A percentile compares a stretch with the other conserved stretches of the same genome.
These are phyloP conservation scores for Lochmaea capreae DNA, from an alignment of 2,888 invertebrate species.

Conservation along the genomic window DNA sequence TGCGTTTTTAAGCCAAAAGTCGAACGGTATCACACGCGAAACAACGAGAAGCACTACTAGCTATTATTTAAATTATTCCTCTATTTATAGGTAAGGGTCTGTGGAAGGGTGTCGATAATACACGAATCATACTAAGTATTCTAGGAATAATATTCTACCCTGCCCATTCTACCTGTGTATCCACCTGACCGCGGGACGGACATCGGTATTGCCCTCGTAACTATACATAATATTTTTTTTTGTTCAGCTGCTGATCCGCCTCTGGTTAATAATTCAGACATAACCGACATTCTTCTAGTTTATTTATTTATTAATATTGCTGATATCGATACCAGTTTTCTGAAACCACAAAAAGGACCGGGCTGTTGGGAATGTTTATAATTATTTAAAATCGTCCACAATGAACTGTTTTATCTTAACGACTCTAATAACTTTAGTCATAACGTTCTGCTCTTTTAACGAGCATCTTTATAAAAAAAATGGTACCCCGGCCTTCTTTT, in stretches of 20 bases:
- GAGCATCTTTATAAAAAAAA: background rate
- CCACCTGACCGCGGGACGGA: no score
- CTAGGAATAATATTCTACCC: no score
- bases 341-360: slow-evolving; percentile 13
- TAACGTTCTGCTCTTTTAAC: background rate
- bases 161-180: no score
- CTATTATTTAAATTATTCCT: no score
- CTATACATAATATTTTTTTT: no score
- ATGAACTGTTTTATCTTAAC: slow-evolving; percentile 13
- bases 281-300: slow-evolving; percentile 31
- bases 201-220: no score
- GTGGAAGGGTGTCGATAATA: no score
- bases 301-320: slow-evolving; percentile 44
- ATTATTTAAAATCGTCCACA: slow-evolving; percentile 16
- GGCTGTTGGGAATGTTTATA: slow-evolving; percentile 22
- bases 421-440: slow-evolving; percentile 5
- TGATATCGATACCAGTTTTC: slow-evolving; percentile 28
- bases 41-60: no score
- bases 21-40: no score
- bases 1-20: no score
- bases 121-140: no score
- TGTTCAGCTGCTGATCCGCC: background rate
- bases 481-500: background rate
- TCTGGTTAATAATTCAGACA: slow-evolving; percentile 30
- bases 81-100: no score